A percentile compares a stretch with the other conserved stretches of the same genome.
These are phyloP conservation scores for Phymanthus crucifer DNA, from an alignment of 92 coral and sea anemone species.

Conservation along the genomic window DNA sequence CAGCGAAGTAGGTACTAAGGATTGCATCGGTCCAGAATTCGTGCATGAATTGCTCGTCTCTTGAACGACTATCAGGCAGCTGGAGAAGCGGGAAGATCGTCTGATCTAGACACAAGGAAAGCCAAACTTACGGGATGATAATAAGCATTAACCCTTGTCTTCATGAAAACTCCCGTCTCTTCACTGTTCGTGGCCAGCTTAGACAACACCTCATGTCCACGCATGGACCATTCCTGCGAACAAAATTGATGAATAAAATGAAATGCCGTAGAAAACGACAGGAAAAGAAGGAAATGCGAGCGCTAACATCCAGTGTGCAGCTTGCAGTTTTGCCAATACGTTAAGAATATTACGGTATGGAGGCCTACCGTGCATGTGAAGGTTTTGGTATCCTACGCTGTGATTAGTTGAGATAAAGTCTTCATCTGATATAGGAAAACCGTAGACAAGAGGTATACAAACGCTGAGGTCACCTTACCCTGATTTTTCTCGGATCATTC, in stretches of 20 bases:
- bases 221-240: slow-evolving; percentile 21
- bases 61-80: background rate
- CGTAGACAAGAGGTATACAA: background rate
- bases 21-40: no score
- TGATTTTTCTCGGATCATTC: slow-evolving; percentile 4
- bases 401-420: no score
- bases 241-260: no score
- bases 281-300: no score
- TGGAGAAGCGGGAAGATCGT: no score
- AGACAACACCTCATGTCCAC: slow-evolving; percentile 12
- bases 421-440: no score
- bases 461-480: background rate
- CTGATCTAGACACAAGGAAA: background rate
- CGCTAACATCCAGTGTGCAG: no score
- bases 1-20: no score
- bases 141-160: slow-evolving; percentile 8
- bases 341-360: background rate
- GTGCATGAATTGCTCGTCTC: no score
- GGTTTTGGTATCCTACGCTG: background rate
- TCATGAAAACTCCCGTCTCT: slow-evolving; percentile 26
- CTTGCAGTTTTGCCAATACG: no score
- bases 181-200: slow-evolving; percentile 24
- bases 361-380: background rate
- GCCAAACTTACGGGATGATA: slow-evolving; percentile 3
- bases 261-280: no score